phyloP scores from a whole-genome alignment of 1,140 invertebrate species.

The Oscheius sp. region DNA sequence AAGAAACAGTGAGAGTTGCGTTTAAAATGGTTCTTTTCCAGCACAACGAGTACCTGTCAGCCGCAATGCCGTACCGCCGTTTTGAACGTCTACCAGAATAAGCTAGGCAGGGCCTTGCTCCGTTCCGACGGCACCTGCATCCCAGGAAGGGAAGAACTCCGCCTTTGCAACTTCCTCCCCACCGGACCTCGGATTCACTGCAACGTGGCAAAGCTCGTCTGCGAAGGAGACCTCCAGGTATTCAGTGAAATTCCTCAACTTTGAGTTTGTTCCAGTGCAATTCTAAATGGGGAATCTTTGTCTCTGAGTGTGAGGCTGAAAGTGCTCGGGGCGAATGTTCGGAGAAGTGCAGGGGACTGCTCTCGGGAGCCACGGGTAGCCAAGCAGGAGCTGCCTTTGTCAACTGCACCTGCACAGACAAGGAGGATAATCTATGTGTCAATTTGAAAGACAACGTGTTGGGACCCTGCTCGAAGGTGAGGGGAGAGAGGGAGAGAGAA shows the following conservation, averaged over 20 bases:
- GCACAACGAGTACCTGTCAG: slow-evolving; percentile 33
- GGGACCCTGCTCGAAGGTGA: slow-evolving; percentile 27
- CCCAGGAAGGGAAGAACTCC: slow-evolving; percentile 29
- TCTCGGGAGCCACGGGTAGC: background rate
- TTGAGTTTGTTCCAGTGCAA: slow-evolving; percentile 25
- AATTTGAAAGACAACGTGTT: slow-evolving; percentile 34
- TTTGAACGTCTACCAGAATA: slow-evolving; percentile 37
- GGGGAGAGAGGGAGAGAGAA: no score
- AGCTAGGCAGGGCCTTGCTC: slow-evolving; percentile 20
- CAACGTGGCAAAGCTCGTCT: slow-evolving; percentile 25
- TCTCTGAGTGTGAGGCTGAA: slow-evolving; percentile 34
- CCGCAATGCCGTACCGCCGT: slow-evolving; percentile 35
- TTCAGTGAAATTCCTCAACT: background rate
- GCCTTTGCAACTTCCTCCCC: slow-evolving; percentile 33
- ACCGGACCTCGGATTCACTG: slow-evolving; percentile 19
- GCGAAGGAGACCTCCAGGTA: slow-evolving; percentile 33
- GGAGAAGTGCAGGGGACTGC: background rate
- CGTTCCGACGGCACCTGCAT: slow-evolving; percentile 32
- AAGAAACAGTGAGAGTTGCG: no score
- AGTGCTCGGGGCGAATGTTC: slow-evolving; percentile 17
- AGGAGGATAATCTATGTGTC: slow-evolving; percentile 30
- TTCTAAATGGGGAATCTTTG: slow-evolving; percentile 24
- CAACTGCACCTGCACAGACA: slow-evolving; percentile 30
- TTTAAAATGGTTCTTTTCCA: no score
- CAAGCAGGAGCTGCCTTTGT: slow-evolving; percentile 1